Conservation (phyloP, 1,140 invertebrate species). For the Semibalanus balanoides region DNA sequence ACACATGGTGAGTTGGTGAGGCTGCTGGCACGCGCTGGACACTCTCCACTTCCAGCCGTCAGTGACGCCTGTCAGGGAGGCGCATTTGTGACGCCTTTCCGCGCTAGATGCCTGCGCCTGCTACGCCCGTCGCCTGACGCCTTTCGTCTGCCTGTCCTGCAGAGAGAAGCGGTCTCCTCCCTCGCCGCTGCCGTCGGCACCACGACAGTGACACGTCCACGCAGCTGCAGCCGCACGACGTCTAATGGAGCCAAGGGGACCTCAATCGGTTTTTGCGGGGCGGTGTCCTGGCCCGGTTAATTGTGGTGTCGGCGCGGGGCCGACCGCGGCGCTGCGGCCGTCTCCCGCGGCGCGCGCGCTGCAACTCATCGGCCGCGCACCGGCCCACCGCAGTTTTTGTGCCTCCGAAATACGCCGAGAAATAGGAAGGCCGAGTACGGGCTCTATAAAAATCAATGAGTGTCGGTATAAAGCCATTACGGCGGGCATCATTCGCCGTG, state of each 20-base stretch:
- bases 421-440: background rate
- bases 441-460: conserved; percentile 8
- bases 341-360: background rate
- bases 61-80: too few relatives aligned
- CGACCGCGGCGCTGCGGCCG: too few relatives aligned
- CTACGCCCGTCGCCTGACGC: too few relatives aligned
- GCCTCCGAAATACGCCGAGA: background rate
- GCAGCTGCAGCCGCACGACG: background rate
- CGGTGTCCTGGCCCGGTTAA: background rate
- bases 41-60: too few relatives aligned
- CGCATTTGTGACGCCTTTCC: too few relatives aligned
- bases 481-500: background rate
- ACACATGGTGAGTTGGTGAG: too few relatives aligned
- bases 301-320: background rate
- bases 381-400: too few relatives aligned
- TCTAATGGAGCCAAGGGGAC: background rate
- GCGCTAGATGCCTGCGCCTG: too few relatives aligned
- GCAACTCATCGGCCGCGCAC: background rate
- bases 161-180: too few relatives aligned
- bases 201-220: background rate
- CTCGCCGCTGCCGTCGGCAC: too few relatives aligned
- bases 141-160: too few relatives aligned
- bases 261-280: background rate
- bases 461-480: conserved; percentile 3
- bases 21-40: too few relatives aligned